Conservation (phyloP, 2,797 vertebrate genomes). For the Pristis pectinata region DNA sequence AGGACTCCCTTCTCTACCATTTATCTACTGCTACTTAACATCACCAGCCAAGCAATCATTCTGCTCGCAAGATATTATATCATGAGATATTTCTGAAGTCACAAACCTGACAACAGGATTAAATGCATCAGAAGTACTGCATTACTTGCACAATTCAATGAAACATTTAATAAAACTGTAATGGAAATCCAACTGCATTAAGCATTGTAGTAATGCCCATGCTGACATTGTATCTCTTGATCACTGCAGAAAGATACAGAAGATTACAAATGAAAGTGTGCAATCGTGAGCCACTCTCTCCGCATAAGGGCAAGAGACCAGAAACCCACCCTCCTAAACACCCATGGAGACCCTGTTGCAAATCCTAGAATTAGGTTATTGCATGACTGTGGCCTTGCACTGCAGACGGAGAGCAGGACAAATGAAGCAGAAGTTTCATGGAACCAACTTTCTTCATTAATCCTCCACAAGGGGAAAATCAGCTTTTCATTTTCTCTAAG, state of each 20-base stretch:
- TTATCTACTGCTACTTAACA: not conserved
- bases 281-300: not conserved
- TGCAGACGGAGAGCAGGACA: not conserved
- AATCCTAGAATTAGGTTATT: not conserved
- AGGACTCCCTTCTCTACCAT: not conserved
- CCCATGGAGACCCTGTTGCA: not conserved
- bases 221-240: not conserved
- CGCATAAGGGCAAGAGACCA: not conserved
- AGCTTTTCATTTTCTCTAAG: not conserved
- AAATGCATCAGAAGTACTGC: not conserved
- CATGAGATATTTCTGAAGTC: constrained; percentile 7
- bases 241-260: not conserved
- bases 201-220: not conserved
- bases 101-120: not conserved
- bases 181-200: not conserved
- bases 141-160: not conserved
- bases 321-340: not conserved
- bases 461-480: not conserved
- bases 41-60: not conserved
- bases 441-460: not conserved
- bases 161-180: not conserved
- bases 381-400: not conserved
- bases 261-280: not conserved
- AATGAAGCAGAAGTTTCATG: no score
- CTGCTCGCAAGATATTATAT: not conserved